Percentiles rank a stretch among this genome's conserved stretches.
phyloP scores from a whole-genome alignment of 2,113 vertebrate genomes.

The Epinephelus lanceolatus region DNA sequence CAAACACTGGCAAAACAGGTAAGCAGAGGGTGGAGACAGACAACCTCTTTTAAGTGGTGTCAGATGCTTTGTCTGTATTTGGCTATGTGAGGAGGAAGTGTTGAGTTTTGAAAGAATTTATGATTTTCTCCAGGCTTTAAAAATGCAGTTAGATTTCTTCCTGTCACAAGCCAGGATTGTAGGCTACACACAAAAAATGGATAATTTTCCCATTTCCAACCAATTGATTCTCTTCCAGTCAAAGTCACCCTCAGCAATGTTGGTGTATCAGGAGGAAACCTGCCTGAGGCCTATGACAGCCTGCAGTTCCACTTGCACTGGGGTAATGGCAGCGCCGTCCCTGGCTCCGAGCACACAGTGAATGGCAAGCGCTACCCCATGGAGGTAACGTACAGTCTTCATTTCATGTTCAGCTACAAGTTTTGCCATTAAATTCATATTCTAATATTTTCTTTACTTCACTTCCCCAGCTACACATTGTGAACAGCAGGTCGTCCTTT shows the following conservation, averaged over 20 bases:
- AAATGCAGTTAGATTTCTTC: neutral
- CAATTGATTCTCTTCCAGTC: slow-evolving; percentile 44
- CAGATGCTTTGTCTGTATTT: neutral
- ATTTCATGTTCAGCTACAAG: neutral
- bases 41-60: neutral
- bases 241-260: neutral
- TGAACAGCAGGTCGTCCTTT: slow-evolving; percentile 66
- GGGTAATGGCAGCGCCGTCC: slow-evolving; percentile 61
- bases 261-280: slow-evolving; percentile 53
- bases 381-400: slow-evolving; percentile 71
- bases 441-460: neutral
- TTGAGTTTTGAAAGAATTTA: neutral
- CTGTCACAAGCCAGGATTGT: neutral
- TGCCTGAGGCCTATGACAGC: slow-evolving; percentile 51
- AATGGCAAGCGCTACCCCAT: slow-evolving; percentile 75
- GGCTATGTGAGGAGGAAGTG: neutral
- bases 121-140: neutral
- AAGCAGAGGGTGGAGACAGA: neutral
- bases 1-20: slow-evolving; percentile 79
- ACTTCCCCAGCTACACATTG: slow-evolving; percentile 82
- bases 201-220: neutral
- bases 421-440: neutral
- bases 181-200: neutral
- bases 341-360: slow-evolving; percentile 81
- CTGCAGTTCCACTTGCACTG: slow-evolving; percentile 83